A percentile compares a stretch with the other conserved stretches of the same genome.
These are phyloP conservation scores for Heterochromis multidens DNA, from an alignment of 2,113 vertebrate species.

Conservation along the genomic window DNA sequence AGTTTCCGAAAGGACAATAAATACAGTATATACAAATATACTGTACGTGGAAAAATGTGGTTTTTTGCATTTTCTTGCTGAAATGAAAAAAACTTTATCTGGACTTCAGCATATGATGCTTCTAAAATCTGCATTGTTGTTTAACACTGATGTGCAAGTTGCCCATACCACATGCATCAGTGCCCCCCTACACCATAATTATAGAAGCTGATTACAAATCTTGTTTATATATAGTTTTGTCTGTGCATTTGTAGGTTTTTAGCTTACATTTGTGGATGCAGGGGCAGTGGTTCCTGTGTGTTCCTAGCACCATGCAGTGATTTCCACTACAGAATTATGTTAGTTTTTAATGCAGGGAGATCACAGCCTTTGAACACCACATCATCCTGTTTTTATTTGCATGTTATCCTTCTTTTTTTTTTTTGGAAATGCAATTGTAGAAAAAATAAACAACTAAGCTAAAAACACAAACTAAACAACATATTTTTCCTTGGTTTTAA, in stretches of 20 bases:
- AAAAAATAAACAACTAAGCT: not conserved
- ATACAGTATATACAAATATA: not conserved
- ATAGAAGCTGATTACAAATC: not conserved
- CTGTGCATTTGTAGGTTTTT: not conserved
- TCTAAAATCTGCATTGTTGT: not conserved
- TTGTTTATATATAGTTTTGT: not conserved
- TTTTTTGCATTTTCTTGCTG: not conserved
- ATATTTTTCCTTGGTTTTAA: not conserved
- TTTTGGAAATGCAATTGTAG: not conserved
- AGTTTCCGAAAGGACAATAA: not conserved
- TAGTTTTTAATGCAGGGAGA: not conserved
- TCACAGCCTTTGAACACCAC: not conserved
- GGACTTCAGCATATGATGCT: not conserved
- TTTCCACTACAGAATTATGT: not conserved
- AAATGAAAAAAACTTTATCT: not conserved
- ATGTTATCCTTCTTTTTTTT: not conserved
- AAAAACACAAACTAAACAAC: not conserved
- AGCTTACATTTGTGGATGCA: not conserved
- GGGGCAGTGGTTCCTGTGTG: not conserved
- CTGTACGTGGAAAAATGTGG: not conserved
- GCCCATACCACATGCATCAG: not conserved
- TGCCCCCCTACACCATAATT: not conserved
- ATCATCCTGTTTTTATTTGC: not conserved
- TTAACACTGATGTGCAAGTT: not conserved
- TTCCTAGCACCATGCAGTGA: not conserved